phyloP scores from a whole-genome alignment of 2,113 vertebrate species.

The Epinephelus lanceolatus region DNA sequence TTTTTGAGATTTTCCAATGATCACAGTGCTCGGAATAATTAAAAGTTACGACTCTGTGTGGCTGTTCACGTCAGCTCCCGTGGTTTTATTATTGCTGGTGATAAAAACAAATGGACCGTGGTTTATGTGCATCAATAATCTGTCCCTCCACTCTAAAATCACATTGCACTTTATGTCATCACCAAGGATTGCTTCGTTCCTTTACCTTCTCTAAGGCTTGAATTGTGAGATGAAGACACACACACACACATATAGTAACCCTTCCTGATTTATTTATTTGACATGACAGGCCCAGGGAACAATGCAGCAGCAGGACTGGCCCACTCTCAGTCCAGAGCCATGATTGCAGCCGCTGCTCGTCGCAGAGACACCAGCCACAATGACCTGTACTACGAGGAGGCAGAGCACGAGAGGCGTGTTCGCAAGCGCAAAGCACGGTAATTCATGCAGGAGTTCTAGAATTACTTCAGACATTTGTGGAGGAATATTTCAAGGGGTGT shows the following conservation, averaged over 20 bases:
- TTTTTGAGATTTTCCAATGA: neutral
- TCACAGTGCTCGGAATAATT: slow-evolving; percentile 5
- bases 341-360: slow-evolving; percentile 91
- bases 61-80: slow-evolving; percentile 4
- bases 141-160: slow-evolving; percentile 11
- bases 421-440: slow-evolving; percentile 93
- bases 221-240: neutral
- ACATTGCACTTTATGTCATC: slow-evolving; percentile 53
- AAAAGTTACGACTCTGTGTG: neutral
- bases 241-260: neutral
- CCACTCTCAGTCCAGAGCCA: slow-evolving; percentile 90
- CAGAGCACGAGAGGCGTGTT: slow-evolving; percentile 93
- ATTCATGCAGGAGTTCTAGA: neutral
- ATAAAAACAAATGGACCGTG: slow-evolving; percentile 44
- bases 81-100: slow-evolving; percentile 9
- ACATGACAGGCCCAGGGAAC: slow-evolving; percentile 71
- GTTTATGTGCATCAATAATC: slow-evolving; percentile 33
- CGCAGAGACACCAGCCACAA: slow-evolving; percentile 93
- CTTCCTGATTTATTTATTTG: neutral
- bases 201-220: neutral
- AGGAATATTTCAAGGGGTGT: neutral
- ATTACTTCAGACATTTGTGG: neutral
- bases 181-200: slow-evolving; percentile 15
- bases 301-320: slow-evolving; percentile 71
- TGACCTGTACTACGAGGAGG: slow-evolving; percentile 95